Evolutionary conservation across 2,888 invertebrate species (phyloP).

Genomic region (Drosophila aldrichi): DNA sequence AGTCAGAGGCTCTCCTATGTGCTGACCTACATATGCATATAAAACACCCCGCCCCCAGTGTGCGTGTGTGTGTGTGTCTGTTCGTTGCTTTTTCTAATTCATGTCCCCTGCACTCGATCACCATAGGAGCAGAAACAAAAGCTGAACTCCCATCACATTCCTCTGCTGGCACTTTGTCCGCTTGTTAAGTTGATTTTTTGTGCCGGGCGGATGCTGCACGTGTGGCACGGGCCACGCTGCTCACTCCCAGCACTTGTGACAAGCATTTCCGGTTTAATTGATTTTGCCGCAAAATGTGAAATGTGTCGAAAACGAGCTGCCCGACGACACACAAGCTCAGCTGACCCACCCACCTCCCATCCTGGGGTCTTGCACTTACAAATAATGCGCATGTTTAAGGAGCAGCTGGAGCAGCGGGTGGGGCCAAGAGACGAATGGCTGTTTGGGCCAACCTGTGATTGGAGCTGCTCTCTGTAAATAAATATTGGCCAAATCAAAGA

Average conservation of each 20-base stretch:
- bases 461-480: constrained; percentile 67
- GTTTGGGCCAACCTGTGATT: constrained; percentile 50
- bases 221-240: constrained; percentile 46
- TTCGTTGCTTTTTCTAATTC: constrained; percentile 33
- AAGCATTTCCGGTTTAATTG: constrained; percentile 82
- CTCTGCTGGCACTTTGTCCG: constrained; percentile 61
- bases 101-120: constrained; percentile 22
- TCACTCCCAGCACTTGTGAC: constrained; percentile 45
- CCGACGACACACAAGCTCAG: constrained; percentile 27
- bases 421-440: constrained; percentile 12
- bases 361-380: constrained; percentile 14
- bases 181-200: constrained; percentile 73
- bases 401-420: constrained; percentile 2
- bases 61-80: constrained; percentile 6
- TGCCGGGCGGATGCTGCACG: constrained; percentile 70
- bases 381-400: constrained; percentile 50
- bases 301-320: constrained; percentile 72
- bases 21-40: constrained; percentile 55
- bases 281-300: constrained; percentile 81
- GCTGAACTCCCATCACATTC: constrained; percentile 26
- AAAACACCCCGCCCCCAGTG: constrained; percentile 12
- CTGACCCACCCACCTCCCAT: constrained; percentile 3
- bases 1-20: neutral
- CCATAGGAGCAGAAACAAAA: constrained; percentile 42
- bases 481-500: constrained; percentile 68